Evolutionary conservation across 2,888 invertebrate genomes (phyloP).

Genomic region (Melanargia galathea): DNA sequence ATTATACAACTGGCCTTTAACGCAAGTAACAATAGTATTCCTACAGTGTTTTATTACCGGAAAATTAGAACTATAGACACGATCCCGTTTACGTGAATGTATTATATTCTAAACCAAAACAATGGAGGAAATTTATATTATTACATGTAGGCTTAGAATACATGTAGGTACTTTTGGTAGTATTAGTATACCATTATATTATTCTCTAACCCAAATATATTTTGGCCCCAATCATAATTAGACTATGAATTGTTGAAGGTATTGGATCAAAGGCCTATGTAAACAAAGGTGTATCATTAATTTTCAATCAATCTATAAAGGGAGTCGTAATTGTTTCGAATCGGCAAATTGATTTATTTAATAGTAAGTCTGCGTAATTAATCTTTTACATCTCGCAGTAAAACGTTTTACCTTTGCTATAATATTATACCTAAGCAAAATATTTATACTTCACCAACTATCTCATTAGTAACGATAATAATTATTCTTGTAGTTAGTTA

Average conservation of each 20-base stretch:
- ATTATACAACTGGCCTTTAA: no score
- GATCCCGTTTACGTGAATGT: background rate
- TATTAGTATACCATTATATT: background rate
- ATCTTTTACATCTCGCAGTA: no score
- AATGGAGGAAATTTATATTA: background rate
- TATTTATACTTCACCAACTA: no score
- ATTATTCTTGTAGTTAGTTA: no score
- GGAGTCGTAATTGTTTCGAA: background rate
- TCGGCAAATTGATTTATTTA: constrained; percentile 35
- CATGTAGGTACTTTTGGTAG: background rate
- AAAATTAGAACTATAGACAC: background rate
- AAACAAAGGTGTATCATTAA: constrained; percentile 10
- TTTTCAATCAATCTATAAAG: constrained; percentile 43
- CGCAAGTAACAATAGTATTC: background rate
- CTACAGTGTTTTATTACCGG: background rate
- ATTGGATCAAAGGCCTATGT: constrained; percentile 6
- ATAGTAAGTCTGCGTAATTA: constrained; percentile 6
- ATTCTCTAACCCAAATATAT: background rate
- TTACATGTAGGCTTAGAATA: no score
- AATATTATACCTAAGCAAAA: no score
- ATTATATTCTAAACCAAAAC: background rate
- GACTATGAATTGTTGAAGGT: constrained; percentile 8
- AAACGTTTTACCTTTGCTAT: no score
- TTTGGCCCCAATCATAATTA: constrained; percentile 1
- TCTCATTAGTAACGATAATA: no score